Evolutionary conservation across 2,888 invertebrate genomes (phyloP).

Genomic region (Erpobdella octoculata): DNA sequence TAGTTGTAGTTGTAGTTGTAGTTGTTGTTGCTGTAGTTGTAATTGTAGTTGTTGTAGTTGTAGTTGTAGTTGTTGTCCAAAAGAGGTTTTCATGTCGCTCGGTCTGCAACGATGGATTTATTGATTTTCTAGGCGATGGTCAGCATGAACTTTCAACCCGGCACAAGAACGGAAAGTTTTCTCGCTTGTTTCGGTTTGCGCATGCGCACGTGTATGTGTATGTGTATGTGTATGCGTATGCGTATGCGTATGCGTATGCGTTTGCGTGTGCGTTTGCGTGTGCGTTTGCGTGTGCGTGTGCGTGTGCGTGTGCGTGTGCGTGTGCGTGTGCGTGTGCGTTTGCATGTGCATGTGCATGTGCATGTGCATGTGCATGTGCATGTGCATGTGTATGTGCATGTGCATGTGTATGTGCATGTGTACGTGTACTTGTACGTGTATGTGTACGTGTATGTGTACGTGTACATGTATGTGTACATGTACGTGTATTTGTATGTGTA

Average conservation of each 20-base stretch:
- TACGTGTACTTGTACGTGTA: slow-evolving; percentile 3
- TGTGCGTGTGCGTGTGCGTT: slow-evolving; percentile 14
- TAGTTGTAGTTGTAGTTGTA: too few relatives aligned
- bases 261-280: slow-evolving; percentile 6
- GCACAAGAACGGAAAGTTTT: neutral
- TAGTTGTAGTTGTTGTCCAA: too few relatives aligned
- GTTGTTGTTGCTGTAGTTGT: too few relatives aligned
- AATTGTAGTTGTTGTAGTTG: too few relatives aligned
- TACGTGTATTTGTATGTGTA: slow-evolving; percentile 11
- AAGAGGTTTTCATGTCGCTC: too few relatives aligned
- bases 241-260: slow-evolving; percentile 5
- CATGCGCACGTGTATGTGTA: neutral
- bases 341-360: slow-evolving; percentile 6
- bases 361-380: slow-evolving; percentile 5
- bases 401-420: neutral
- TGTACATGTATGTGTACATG: neutral
- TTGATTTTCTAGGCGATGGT: slow-evolving; percentile 3
- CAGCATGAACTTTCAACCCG: neutral
- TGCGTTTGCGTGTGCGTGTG: slow-evolving; percentile 11
- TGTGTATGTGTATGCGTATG: slow-evolving; percentile 8
- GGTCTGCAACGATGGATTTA: slow-evolving; percentile 3
- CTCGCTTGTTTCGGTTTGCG: too few relatives aligned
- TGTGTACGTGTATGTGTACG: slow-evolving; percentile 6
- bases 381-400: neutral
- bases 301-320: slow-evolving; percentile 11